Percentiles rank a stretch among this genome's conserved stretches.
These are phyloP conservation scores for Etia nguti DNA, from an alignment of 2,113 vertebrate genomes.

Conservation along the genomic window DNA sequence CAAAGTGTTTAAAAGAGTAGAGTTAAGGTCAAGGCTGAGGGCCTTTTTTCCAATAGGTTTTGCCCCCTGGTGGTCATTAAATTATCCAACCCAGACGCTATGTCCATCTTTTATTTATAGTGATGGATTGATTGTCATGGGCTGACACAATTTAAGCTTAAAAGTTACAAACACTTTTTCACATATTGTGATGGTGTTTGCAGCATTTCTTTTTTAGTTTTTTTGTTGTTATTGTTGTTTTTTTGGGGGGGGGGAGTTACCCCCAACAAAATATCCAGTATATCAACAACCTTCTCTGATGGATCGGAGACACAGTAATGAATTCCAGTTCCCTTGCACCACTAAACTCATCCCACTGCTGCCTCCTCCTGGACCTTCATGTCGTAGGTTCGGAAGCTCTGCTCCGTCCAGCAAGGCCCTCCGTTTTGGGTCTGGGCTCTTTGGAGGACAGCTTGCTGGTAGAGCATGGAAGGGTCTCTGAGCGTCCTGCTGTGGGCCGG, in stretches of 20 bases:
- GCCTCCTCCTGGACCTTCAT: fast-evolving
- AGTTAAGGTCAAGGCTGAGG: neutral
- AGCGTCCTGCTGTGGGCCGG: slow-evolving; percentile 26
- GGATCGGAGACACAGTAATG: neutral
- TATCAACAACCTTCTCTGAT: neutral
- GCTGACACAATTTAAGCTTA: neutral
- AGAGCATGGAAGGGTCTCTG: neutral
- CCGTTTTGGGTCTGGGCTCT: neutral
- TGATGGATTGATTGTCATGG: neutral
- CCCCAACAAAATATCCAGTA: neutral
- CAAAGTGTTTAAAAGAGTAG: neutral
- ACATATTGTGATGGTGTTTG: neutral
- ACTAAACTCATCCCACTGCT: slow-evolving; percentile 13
- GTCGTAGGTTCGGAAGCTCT: neutral
- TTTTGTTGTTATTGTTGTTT: neutral
- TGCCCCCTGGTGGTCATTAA: neutral
- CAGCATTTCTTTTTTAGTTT: fast-evolving
- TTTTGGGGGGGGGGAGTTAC: too few species aligned
- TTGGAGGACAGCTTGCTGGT: slow-evolving; percentile 29
- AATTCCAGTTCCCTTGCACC: neutral
- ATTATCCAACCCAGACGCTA: neutral
- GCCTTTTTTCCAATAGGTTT: neutral
- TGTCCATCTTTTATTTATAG: neutral
- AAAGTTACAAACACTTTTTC: neutral
- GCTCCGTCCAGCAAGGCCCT: neutral